phyloP scores from a whole-genome alignment of 2,888 invertebrate genomes.

The Patella depressa region DNA sequence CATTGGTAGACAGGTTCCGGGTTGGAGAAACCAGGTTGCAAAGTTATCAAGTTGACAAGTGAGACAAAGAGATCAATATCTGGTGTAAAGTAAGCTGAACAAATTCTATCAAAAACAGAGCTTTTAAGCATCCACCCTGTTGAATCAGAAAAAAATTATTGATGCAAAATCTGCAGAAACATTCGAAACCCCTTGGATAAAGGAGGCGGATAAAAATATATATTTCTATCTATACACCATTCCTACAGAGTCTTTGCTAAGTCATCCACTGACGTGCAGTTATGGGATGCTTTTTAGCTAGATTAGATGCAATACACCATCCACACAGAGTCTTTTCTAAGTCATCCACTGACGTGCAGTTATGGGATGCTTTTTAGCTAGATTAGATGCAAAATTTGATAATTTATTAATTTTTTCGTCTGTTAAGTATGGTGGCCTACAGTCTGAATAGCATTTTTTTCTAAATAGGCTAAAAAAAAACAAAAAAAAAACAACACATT shows the following conservation, averaged over 20 bases:
- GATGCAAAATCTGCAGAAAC: conserved; percentile 9
- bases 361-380: too few species aligned
- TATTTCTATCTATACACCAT: conserved; percentile 2
- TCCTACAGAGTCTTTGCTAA: conserved; percentile 13
- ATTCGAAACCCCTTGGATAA: neutral
- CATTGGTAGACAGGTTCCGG: conserved; percentile 22
- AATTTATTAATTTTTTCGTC: conserved; percentile 8
- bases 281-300: too few species aligned
- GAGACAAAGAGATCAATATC: conserved; percentile 36
- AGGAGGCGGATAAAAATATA: neutral
- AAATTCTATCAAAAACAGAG: conserved; percentile 13
- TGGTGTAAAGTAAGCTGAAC: conserved; percentile 30
- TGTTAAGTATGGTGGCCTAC: too few species aligned
- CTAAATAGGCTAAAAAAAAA: too few species aligned
- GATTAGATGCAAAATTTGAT: neutral
- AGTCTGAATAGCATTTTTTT: too few species aligned
- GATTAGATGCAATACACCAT: neutral
- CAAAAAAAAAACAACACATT: too few species aligned
- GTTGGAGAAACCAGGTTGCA: conserved; percentile 35
- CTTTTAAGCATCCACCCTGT: conserved; percentile 16
- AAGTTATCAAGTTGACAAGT: conserved; percentile 22
- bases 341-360: neutral
- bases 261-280: neutral
- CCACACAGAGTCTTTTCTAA: conserved; percentile 12
- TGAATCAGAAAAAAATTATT: neutral